Evolutionary conservation across 1,140 invertebrate species (phyloP).

Genomic region (Dysdera silvatica): DNA sequence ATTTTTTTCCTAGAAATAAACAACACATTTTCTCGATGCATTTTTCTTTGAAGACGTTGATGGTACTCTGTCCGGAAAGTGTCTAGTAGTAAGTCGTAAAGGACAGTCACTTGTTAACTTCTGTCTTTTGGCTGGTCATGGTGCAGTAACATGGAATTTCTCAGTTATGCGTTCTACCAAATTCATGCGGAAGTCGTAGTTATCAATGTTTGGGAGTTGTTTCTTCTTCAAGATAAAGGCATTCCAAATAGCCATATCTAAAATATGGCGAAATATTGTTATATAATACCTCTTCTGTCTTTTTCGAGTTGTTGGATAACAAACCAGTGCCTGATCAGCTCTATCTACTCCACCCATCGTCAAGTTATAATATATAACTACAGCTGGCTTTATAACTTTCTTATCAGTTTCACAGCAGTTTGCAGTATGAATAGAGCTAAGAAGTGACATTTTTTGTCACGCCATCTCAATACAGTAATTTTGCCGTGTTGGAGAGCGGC

Average conservation of each 20-base stretch:
- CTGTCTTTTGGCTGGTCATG: not conserved
- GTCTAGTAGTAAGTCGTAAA: not conserved
- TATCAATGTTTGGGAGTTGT: not conserved
- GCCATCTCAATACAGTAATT: too few relatives aligned
- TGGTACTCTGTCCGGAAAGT: not conserved
- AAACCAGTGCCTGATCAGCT: not conserved
- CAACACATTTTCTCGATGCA: conserved; percentile 3
- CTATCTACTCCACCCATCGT: not conserved
- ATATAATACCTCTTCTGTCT: not conserved
- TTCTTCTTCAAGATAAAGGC: conserved; percentile 1
- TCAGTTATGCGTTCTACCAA: conserved; percentile 1
- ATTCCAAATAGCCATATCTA: conserved; percentile 1
- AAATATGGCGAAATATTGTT: not conserved
- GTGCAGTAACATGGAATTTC: not conserved
- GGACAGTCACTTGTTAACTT: not conserved
- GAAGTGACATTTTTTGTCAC: too few relatives aligned
- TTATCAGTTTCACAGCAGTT: not conserved
- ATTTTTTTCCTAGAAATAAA: not conserved
- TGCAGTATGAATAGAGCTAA: not conserved
- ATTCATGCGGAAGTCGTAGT: not conserved
- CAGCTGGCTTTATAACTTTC: not conserved
- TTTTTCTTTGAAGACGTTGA: conserved; percentile 1
- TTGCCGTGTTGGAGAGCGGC: too few relatives aligned
- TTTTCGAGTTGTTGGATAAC: conserved; percentile 3
- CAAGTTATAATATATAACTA: conserved; percentile 1